Percentiles rank a stretch among this genome's conserved stretches.
phyloP scores from a whole-genome alignment of 2,888 invertebrate species.

The Stegana nigrithorax region DNA sequence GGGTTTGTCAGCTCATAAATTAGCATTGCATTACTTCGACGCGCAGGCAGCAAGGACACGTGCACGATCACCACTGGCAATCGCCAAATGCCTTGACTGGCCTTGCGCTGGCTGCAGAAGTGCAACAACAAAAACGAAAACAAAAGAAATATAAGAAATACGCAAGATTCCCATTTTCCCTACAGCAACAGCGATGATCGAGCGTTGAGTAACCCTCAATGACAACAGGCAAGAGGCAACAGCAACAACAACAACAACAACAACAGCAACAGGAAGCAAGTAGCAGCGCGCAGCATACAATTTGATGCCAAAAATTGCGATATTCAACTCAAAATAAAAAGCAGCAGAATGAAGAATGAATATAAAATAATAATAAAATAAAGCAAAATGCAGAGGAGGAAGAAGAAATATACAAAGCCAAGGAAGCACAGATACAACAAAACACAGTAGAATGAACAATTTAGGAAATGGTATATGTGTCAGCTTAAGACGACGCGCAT shows the following conservation, averaged over 20 bases:
- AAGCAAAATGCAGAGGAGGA: conserved; percentile 1
- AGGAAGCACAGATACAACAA: conserved; percentile 44
- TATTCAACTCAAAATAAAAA: conserved; percentile 34
- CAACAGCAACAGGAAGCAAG: conserved; percentile 31
- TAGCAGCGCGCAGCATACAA: conserved; percentile 29
- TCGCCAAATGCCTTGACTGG: no score
- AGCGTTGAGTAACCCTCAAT: background rate
- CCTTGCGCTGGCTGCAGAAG: no score
- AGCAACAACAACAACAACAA: background rate
- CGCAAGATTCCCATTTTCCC: no score
- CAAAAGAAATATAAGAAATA: no score
- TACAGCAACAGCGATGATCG: conserved; percentile 6
- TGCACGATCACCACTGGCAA: no score
- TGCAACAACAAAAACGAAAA: no score
- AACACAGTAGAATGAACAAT: background rate
- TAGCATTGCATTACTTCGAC: no score
- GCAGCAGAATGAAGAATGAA: background rate
- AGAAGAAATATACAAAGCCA: no score
- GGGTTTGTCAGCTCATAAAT: no score
- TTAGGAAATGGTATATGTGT: conserved; percentile 14
- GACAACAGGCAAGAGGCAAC: background rate
- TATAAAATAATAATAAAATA: conserved; percentile 1
- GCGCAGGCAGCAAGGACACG: no score
- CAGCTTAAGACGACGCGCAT: conserved; percentile 35
- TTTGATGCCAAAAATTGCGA: conserved; percentile 46